Base-by-base conservation (phyloP, 2,113 vertebrate species). In the Pteropus alecto region DNA sequence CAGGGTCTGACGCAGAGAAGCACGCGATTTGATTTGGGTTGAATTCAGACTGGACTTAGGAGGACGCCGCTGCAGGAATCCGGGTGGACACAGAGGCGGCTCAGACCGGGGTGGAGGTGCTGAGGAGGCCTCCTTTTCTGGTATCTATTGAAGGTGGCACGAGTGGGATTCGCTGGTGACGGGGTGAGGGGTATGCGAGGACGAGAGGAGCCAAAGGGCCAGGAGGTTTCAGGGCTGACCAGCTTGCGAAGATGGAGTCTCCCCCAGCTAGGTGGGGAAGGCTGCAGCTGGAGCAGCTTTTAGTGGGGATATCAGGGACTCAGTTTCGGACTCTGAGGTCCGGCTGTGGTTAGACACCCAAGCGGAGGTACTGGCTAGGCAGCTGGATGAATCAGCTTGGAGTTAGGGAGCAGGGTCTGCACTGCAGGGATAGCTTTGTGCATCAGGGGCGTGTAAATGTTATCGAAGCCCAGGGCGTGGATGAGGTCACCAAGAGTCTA, bases 11-110 rank as follows among this genome's bases (percentile, higher is more conserved):
- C 87, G 77, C 54, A 30, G 10, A 38, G 56, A 43, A 28, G 9
- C 10, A 6, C 3, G 2, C 28, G 71, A 14, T 19, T 7, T 35
- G n/a, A 56, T 35, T 35, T 24, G 12, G 41, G n/a, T 60, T 30
- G 38, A 3, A 13, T 22, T 77, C 56, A 79, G 54, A 58, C 15
- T 4, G 43, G 26, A 6, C 24, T 16, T 33, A 26, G 65, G 35
- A 48, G 54, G 86, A 74, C 4, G 30, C 8, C 38, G 2, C 16
- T 38, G 18, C 18, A 38, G n/a, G 43, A 43, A 15, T 46, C 46
- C 1, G 30, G 26, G 38, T 5, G 22, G 2, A 63, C 14, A 13
- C 1, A 0, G 8, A 3, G 7, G 24, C 24, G 38, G 48, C 26
- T 33, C n/a, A 19, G 51, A 22, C 12, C 58, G 11, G 77, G 30